These are phyloP conservation scores for Peromyscus californicus DNA, from an alignment of 2,113 vertebrate species.

Conservation along the genomic window DNA sequence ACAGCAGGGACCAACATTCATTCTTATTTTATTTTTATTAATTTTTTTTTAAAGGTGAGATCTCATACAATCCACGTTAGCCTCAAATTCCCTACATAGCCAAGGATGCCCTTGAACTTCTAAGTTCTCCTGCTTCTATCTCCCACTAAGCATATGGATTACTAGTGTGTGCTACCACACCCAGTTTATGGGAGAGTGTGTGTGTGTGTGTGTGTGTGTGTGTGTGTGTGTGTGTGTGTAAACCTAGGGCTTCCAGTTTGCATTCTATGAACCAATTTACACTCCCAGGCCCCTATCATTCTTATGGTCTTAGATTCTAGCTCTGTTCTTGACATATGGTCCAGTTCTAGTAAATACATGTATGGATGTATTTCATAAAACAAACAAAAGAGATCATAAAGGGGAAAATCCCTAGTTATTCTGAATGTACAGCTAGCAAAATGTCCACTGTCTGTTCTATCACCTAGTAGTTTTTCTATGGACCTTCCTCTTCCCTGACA, in stretches of 20 bases:
- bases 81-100: background rate
- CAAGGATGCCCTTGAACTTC: background rate
- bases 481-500: background rate
- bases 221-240: background rate
- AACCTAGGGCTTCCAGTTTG: background rate
- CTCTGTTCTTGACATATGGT: background rate
- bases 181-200: background rate
- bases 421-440: conserved; percentile 22
- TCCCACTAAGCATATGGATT: background rate
- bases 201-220: too few species aligned
- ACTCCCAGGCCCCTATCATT: background rate
- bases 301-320: background rate
- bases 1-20: background rate
- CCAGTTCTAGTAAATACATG: conserved; percentile 3
- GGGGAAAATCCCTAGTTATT: background rate
- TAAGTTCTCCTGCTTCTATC: background rate
- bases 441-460: conserved; percentile 6
- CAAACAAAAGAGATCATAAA: background rate
- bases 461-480: background rate
- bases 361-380: background rate
- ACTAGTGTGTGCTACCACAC: background rate
- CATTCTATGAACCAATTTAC: background rate
- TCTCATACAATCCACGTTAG: background rate
- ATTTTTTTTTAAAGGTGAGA: background rate
- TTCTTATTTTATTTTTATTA: background rate